These are phyloP conservation scores for Hyperopisus bebe DNA, from an alignment of 2,113 vertebrate species.

Conservation along the genomic window DNA sequence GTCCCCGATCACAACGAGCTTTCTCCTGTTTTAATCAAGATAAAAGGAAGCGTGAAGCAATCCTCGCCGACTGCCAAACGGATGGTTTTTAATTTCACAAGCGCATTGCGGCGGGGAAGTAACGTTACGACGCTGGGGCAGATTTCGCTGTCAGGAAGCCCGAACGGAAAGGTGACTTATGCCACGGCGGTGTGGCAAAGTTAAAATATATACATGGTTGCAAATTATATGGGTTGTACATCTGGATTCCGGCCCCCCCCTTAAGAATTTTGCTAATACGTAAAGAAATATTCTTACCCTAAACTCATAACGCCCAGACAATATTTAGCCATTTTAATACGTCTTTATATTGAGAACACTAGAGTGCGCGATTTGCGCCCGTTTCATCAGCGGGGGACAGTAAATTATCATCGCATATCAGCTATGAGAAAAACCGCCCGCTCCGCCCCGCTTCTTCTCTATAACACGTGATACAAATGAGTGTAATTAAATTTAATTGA, in stretches of 20 bases:
- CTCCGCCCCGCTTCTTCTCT: constrained; percentile 16
- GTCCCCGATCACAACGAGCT: neutral
- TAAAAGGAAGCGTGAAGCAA: neutral
- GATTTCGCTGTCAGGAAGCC: neutral
- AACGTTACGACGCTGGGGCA: neutral
- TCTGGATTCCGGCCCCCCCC: neutral
- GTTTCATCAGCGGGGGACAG: too few relatives aligned
- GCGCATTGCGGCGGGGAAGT: constrained; percentile 6
- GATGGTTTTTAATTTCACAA: neutral
- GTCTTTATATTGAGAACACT: neutral
- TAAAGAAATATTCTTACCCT: neutral
- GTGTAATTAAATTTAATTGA: constrained; percentile 58
- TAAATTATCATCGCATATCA: neutral
- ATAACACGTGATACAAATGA: constrained; percentile 56
- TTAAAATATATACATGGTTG: neutral
- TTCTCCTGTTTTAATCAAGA: neutral
- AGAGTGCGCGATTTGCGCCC: neutral
- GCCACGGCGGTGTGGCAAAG: neutral
- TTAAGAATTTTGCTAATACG: neutral
- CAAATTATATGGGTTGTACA: neutral
- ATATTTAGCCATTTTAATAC: neutral
- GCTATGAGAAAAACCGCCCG: neutral
- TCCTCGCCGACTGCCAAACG: neutral
- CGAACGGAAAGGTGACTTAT: neutral
- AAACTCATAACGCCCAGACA: neutral